phyloP scores from a whole-genome alignment of 2,888 invertebrate species.

The Chrysolina oricalcia region DNA sequence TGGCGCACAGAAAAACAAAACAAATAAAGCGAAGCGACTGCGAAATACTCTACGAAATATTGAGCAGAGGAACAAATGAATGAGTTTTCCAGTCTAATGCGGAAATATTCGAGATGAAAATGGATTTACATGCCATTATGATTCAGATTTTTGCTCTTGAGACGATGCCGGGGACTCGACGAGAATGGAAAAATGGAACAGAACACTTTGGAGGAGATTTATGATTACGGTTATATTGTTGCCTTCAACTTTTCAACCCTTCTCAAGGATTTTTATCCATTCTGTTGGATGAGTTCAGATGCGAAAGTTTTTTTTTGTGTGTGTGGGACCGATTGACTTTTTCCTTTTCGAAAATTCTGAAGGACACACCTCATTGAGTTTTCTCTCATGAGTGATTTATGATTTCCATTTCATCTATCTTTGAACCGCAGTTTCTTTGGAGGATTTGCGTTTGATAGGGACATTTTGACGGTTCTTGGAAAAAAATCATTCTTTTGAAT shows the following conservation, averaged over 20 bases:
- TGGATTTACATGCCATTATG: neutral
- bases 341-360: too few relatives aligned
- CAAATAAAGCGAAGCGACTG: neutral
- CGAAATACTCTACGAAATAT: conserved; percentile 1
- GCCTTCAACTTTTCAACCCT: neutral
- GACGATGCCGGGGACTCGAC: neutral
- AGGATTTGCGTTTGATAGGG: too few relatives aligned
- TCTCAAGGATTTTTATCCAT: neutral
- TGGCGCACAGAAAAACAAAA: neutral
- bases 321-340: too few relatives aligned
- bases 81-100: neutral
- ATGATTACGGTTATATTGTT: neutral
- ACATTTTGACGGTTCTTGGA: too few relatives aligned
- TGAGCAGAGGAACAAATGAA: neutral
- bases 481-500: too few relatives aligned
- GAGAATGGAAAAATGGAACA: neutral
- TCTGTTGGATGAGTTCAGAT: too few relatives aligned
- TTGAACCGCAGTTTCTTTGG: too few relatives aligned
- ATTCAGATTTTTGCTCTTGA: conserved; percentile 1
- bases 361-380: too few relatives aligned
- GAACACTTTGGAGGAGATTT: neutral
- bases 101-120: neutral
- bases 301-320: too few relatives aligned
- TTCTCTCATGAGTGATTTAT: too few relatives aligned
- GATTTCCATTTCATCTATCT: too few relatives aligned